phyloP scores from a whole-genome alignment of 1,140 invertebrate species.

The Neodiprion virginianus region DNA sequence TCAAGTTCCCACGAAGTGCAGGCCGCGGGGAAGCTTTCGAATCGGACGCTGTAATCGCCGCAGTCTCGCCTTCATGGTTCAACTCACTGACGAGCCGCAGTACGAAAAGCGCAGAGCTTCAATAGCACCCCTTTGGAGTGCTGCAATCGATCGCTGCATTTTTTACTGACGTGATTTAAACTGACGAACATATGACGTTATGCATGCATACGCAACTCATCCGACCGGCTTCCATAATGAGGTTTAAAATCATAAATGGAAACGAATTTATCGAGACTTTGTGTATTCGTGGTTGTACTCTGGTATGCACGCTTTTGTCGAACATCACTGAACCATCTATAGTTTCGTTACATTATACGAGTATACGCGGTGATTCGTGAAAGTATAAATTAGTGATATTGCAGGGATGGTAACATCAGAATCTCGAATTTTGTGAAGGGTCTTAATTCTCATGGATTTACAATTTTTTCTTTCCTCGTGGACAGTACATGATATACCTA shows the following conservation, averaged over 20 bases:
- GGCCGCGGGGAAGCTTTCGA: neutral
- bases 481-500: too few relatives aligned
- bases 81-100: neutral
- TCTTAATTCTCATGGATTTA: too few relatives aligned
- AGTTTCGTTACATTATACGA: neutral
- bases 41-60: neutral
- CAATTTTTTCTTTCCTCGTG: too few relatives aligned
- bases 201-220: neutral
- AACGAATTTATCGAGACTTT: conserved; percentile 1
- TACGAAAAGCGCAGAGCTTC: neutral
- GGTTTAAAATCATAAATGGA: neutral
- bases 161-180: neutral
- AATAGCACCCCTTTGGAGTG: neutral
- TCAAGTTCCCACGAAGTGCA: conserved; percentile 30
- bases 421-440: too few relatives aligned
- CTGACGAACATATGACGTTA: neutral
- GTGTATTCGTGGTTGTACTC: neutral
- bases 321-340: neutral
- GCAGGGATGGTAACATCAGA: too few relatives aligned
- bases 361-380: neutral
- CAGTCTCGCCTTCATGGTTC: neutral
- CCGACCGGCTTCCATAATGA: neutral
- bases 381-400: neutral
- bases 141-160: neutral
- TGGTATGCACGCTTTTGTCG: neutral